A percentile compares a stretch with the other conserved stretches of the same genome.
Evolutionary conservation across 2,888 invertebrate genomes (phyloP).

Genomic region (Drepana falcataria): DNA sequence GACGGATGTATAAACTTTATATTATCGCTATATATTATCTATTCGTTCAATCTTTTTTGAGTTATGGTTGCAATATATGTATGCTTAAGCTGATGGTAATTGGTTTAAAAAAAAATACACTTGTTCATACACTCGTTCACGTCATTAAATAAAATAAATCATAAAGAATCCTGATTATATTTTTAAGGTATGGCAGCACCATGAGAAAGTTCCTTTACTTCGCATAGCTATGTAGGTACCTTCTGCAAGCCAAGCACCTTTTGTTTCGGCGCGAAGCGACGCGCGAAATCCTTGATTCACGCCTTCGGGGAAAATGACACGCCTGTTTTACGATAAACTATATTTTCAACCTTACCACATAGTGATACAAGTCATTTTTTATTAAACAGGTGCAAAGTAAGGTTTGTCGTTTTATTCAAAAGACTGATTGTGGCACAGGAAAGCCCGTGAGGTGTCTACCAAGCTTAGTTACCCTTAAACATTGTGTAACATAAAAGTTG

Average conservation of each 20-base stretch:
- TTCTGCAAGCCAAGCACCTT: conserved; percentile 23
- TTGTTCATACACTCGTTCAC: no score
- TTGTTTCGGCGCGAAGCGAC: conserved; percentile 30
- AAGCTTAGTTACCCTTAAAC: conserved; percentile 23
- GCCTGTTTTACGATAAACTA: conserved; percentile 12
- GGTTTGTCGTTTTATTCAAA: conserved; percentile 24
- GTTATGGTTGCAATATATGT: no score
- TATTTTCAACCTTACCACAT: conserved; percentile 1
- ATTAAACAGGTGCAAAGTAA: background rate
- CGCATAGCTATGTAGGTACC: conserved; percentile 4
- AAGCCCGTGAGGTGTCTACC: conserved; percentile 21
- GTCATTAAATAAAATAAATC: no score
- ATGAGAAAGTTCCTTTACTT: background rate
- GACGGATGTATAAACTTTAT: no score
- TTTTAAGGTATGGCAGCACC: no score
- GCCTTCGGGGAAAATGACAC: conserved; percentile 31
- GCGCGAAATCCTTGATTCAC: conserved; percentile 34
- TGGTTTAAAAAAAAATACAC: no score
- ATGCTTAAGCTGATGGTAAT: no score
- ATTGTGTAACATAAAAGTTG: background rate
- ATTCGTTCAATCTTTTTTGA: no score
- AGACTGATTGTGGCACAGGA: conserved; percentile 39
- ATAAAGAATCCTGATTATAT: no score
- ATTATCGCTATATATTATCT: no score
- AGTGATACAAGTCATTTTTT: conserved; percentile 4